Conservation (phyloP, 2,113 vertebrate genomes). For the Alectura lathami region DNA sequence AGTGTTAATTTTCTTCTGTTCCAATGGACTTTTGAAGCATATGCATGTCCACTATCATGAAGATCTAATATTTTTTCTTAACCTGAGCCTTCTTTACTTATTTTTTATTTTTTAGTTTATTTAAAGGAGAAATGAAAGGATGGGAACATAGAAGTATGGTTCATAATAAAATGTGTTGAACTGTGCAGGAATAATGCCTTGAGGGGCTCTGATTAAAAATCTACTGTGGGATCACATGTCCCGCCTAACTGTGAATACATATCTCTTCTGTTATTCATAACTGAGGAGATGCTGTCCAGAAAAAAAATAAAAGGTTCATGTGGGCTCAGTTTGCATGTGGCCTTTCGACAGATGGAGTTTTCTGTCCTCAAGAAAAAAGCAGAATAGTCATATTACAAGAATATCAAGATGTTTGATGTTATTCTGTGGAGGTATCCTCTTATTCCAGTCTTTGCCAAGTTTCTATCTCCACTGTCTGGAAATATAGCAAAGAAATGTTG, state of each 20-base stretch:
- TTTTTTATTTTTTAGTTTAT: neutral
- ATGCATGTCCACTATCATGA: neutral
- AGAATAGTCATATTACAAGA: neutral
- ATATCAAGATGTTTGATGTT: neutral
- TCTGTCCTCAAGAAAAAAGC: neutral
- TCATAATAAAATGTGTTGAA: fast-evolving
- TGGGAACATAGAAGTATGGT: neutral
- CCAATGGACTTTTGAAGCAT: neutral
- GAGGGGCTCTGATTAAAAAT: neutral
- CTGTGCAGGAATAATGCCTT: neutral
- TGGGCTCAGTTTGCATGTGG: neutral
- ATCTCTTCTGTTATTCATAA: neutral
- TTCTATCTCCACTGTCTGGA: neutral
- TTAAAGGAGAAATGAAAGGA: neutral
- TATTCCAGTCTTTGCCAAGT: neutral
- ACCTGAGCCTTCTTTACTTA: neutral
- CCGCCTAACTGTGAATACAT: neutral
- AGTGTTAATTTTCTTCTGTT: neutral
- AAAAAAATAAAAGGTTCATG: neutral
- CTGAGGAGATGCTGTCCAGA: neutral
- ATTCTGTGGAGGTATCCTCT: neutral
- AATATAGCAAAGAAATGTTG: neutral
- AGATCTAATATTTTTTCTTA: neutral
- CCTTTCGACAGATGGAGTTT: neutral
- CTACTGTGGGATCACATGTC: neutral